Evolutionary conservation across 1,140 invertebrate species (phyloP), one percentile per base, ranked within the genome.

Genomic region (Heliconius nattereri): DNA sequence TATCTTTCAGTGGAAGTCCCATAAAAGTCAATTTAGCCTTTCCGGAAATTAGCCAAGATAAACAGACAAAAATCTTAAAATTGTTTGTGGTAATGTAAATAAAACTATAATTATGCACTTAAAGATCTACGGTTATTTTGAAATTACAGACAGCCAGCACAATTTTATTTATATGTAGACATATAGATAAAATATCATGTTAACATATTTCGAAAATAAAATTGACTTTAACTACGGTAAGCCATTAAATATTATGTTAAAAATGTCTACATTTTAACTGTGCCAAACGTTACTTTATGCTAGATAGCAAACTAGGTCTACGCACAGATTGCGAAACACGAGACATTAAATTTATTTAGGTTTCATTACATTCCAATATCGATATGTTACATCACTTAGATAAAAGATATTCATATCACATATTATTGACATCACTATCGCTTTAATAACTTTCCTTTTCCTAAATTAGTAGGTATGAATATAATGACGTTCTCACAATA

Each of bases 261-360:
- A 26, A 66, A 16, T 66, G 26, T 29, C 8, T 52, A 52, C 19
- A 52, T 20, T 52, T 52, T 52, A 29, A 29, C 60, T 7, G 60
- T 29, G 60, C 13, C 60, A 66, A 26, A 29, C n/a, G 37, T 23
- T 71, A 19, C 2, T 81, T 49, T 74, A 7, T 71, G 45, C 54
- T 83, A 66, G 26, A 66, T 66, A 66, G 23, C 60, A 66, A 66
- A 66, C 60, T 66, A 29, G 60, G 60, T 66, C 23, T 66, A 66
- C 9, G 9, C 60, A 66, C 23, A 26, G 23, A 0, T 66, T 66
- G 26, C 60, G 60, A 66, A 66, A 29, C 60, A 66, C 60, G 60
- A 66, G 9, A 66, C 26, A 66, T 66, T 29, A 16, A 66, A 29
- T 35, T 35, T 1, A 35, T 35, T 66, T 66, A 29, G 60, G 60